phyloP scores from a whole-genome alignment of 1,140 invertebrate genomes.

The Leptoteleia sp. region DNA sequence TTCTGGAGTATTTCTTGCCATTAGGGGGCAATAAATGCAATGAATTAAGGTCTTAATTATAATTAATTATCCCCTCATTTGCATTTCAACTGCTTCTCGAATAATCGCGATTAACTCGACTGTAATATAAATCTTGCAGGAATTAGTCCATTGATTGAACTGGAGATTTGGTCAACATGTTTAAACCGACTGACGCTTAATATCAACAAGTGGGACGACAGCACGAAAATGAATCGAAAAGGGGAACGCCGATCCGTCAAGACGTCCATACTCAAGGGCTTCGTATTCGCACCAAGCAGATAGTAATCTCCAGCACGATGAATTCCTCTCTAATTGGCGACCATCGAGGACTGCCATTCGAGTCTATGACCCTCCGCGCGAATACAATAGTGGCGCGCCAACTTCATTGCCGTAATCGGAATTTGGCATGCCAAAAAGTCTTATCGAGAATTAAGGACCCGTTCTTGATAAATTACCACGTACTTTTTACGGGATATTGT shows the following conservation, averaged over 20 bases:
- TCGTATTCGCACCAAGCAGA: conserved; percentile 61
- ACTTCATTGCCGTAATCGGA: conserved; percentile 47
- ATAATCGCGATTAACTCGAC: not conserved
- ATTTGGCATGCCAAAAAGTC: conserved; percentile 40
- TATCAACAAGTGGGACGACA: conserved; percentile 72
- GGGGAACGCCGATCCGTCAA: conserved; percentile 66
- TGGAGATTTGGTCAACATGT: conserved; percentile 31
- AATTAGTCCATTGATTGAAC: conserved; percentile 31
- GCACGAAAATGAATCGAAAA: conserved; percentile 57
- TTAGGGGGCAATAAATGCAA: too few relatives aligned
- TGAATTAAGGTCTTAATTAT: too few relatives aligned
- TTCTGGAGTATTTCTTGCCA: too few relatives aligned
- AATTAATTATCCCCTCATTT: not conserved
- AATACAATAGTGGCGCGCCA: conserved; percentile 54
- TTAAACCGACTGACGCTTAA: conserved; percentile 53
- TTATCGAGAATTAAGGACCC: conserved; percentile 36
- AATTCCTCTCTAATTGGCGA: conserved; percentile 69
- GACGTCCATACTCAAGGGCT: conserved; percentile 54
- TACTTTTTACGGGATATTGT: conserved; percentile 17
- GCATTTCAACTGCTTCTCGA: not conserved
- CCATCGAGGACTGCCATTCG: conserved; percentile 58
- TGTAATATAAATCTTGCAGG: conserved; percentile 21
- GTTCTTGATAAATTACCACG: conserved; percentile 15
- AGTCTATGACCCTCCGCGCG: conserved; percentile 58
- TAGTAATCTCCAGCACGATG: conserved; percentile 65